These are phyloP conservation scores for Cataglyphis albicans DNA, from an alignment of 2,888 invertebrate genomes.

Conservation along the genomic window DNA sequence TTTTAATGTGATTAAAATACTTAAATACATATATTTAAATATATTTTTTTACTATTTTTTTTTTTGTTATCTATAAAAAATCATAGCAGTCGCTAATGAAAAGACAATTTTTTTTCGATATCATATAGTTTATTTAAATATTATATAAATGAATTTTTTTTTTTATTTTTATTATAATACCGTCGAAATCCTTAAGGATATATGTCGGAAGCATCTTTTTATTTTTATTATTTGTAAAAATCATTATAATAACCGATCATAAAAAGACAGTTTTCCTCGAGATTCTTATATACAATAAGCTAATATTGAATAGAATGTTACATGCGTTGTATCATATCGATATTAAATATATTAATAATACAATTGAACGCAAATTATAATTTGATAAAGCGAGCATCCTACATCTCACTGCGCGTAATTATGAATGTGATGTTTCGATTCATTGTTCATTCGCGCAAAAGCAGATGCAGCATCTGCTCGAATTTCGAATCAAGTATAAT, in stretches of 20 bases:
- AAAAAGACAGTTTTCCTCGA: neutral
- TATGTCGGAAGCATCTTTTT: neutral
- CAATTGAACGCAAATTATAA: neutral
- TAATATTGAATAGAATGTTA: neutral
- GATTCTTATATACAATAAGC: neutral
- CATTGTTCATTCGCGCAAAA: slow-evolving; percentile 40
- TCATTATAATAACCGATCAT: neutral
- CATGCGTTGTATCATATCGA: neutral
- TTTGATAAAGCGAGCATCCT: neutral
- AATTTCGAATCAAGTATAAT: slow-evolving; percentile 39
- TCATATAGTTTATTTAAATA: neutral
- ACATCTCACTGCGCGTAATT: neutral
- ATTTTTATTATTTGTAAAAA: neutral
- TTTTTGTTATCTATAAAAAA: too few relatives aligned
- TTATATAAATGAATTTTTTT: neutral
- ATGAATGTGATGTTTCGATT: slow-evolving; percentile 11
- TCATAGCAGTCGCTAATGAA: neutral
- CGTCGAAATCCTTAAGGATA: neutral
- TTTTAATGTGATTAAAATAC: neutral
- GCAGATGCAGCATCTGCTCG: slow-evolving; percentile 26
- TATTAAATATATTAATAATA: neutral
- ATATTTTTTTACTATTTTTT: neutral
- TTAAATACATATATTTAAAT: neutral
- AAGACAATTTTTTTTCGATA: neutral
- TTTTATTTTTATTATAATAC: neutral